Evolutionary conservation across 2,797 vertebrate species (phyloP), one percentile per base, ranked within the genome.

Genomic region (Lepilemur septentrionalis): DNA sequence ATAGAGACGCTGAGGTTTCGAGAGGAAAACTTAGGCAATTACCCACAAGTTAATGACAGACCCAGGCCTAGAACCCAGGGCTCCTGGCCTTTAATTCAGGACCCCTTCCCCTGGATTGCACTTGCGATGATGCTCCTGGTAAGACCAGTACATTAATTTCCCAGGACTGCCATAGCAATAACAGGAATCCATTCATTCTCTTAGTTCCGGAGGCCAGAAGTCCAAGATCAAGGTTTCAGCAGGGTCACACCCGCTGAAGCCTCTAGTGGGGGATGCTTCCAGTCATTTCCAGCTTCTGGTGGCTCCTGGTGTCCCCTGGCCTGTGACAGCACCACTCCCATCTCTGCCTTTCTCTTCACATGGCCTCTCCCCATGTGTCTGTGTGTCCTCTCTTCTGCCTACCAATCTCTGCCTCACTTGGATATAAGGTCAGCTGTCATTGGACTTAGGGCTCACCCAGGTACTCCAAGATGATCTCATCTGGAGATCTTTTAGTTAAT

Each of bases 291-390:
- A 3, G 43, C 18, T 41, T 61, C 63, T 3, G 5, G 2, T 9
- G 20, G 65, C 1, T 18, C 15, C 83, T 10, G 30, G 50, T 13
- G 7, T 30, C 12, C 50, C 79, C 5, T 11, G n/a, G 57, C 41
- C 38, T 50, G 0, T 1, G 10, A 67, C 3, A 0, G 11, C 7
- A 2, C 23, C 43, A 4, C 50, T 63, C 52, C 2, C 0, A 13
- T 18, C 38, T 79, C 76, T 67, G n/a, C 28, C 13, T 72, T 15
- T 13, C 8, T 79, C 61, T 59, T 41, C 10, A 5, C 28, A 0
- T 2, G 30, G 28, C 30, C 35, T 43, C 46, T 9, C 41, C 38
- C n/a, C 15, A 14, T n/a, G 11, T 15, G n/a, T 61, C 75, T 43
- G 7, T 20, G 9, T 65, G 38, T 18, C 38, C 28, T 67, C 18